phyloP scores from a whole-genome alignment of 2,888 invertebrate species.

The Chrysolina oricalcia region DNA sequence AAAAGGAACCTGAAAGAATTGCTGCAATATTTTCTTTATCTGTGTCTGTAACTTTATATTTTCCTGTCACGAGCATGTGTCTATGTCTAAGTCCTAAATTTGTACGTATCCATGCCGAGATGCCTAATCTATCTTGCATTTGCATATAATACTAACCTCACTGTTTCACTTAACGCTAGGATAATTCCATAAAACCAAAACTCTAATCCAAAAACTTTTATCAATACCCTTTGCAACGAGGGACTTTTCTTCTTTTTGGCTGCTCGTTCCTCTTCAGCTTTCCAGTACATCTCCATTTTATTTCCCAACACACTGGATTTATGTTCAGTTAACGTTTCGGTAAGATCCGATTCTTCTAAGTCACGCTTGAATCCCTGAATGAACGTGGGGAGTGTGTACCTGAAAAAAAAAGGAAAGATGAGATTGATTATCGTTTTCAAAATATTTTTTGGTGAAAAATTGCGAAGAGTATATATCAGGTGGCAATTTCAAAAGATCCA shows the following conservation, averaged over 20 bases:
- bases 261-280: constrained; percentile 73
- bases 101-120: not conserved
- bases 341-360: constrained; percentile 79
- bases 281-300: constrained; percentile 78
- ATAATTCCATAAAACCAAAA: constrained; percentile 78
- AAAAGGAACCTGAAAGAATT: too few species aligned
- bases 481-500: too few species aligned
- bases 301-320: constrained; percentile 79
- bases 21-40: too few species aligned
- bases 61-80: too few species aligned
- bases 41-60: too few species aligned
- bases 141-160: constrained; percentile 71
- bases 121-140: not conserved
- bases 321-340: constrained; percentile 80
- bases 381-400: constrained; percentile 82
- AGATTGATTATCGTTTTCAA: not conserved
- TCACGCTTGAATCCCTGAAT: constrained; percentile 80
- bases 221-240: constrained; percentile 76
- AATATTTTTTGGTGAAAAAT: too few species aligned
- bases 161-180: constrained; percentile 76
- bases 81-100: not conserved
- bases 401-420: constrained; percentile 65
- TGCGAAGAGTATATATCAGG: too few species aligned
- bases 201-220: constrained; percentile 77
- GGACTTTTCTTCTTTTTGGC: constrained; percentile 72